A percentile compares a stretch with the other conserved stretches of the same genome.
phyloP scores from a whole-genome alignment of 2,888 invertebrate species.

The Empis stercorea region DNA sequence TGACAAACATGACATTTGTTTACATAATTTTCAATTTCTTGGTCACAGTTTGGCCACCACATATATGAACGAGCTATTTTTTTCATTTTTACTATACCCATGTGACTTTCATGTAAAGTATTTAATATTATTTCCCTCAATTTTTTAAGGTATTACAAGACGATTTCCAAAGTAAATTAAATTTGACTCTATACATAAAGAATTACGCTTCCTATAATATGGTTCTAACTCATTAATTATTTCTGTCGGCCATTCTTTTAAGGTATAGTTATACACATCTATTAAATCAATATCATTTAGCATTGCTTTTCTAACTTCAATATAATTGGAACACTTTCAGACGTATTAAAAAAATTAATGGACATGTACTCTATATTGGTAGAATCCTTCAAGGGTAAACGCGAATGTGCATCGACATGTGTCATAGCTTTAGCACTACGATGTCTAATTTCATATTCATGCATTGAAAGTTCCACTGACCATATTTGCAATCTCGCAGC shows the following conservation, averaged over 20 bases:
- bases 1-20: conserved; percentile 13
- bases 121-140: conserved; percentile 10
- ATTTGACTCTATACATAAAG: conserved; percentile 7
- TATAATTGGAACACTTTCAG: neutral
- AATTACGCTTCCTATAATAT: conserved; percentile 5
- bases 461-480: conserved; percentile 1
- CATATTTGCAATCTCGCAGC: conserved; percentile 7
- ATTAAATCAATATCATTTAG: conserved; percentile 9
- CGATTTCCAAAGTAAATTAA: conserved; percentile 11
- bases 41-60: conserved; percentile 21
- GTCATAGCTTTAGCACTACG: conserved; percentile 6
- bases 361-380: conserved; percentile 5
- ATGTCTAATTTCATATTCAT: conserved; percentile 1
- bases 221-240: conserved; percentile 1
- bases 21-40: conserved; percentile 18
- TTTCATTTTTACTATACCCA: conserved; percentile 22
- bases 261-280: too few species aligned
- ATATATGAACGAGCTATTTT: conserved; percentile 18
- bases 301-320: conserved; percentile 5
- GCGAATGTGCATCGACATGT: conserved; percentile 15
- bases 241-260: conserved; percentile 8
- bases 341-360: neutral
- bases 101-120: conserved; percentile 17
- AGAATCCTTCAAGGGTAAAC: too few species aligned
- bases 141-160: conserved; percentile 12